Evolutionary conservation across 2,888 invertebrate genomes (phyloP).

Genomic region (Gibbula magus): DNA sequence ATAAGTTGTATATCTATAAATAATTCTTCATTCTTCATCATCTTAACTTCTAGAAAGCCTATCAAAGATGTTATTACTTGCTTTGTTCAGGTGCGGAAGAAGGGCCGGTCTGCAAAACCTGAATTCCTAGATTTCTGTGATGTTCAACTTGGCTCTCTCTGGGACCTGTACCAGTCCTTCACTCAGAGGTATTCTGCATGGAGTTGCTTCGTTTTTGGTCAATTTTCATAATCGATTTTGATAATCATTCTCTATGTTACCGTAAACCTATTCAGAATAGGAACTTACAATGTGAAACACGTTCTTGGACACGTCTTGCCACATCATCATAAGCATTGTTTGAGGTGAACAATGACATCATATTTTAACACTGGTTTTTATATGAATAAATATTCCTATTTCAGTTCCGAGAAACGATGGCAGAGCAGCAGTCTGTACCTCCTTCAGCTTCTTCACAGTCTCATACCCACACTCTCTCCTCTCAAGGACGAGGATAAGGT

Average conservation of each 20-base stretch:
- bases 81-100: slow-evolving; percentile 29
- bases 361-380: too few relatives aligned
- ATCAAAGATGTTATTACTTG: too few relatives aligned
- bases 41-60: too few relatives aligned
- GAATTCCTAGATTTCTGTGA: slow-evolving; percentile 63
- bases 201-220: not conserved
- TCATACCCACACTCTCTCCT: slow-evolving; percentile 63
- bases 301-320: too few relatives aligned
- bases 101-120: slow-evolving; percentile 42
- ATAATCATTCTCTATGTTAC: too few relatives aligned
- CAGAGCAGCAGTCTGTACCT: slow-evolving; percentile 52
- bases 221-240: not conserved
- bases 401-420: slow-evolving; percentile 56
- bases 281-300: too few relatives aligned
- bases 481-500: slow-evolving; percentile 60
- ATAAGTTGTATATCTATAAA: too few relatives aligned
- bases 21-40: too few relatives aligned
- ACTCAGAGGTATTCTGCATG: slow-evolving; percentile 45
- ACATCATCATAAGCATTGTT: too few relatives aligned
- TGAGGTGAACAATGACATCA: too few relatives aligned
- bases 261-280: too few relatives aligned
- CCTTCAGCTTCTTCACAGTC: slow-evolving; percentile 66
- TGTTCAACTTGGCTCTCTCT: slow-evolving; percentile 62
- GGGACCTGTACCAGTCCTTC: slow-evolving; percentile 61
- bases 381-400: slow-evolving; percentile 12